Evolutionary conservation across 2,113 vertebrate genomes (phyloP).

Genomic region (Conger conger): DNA sequence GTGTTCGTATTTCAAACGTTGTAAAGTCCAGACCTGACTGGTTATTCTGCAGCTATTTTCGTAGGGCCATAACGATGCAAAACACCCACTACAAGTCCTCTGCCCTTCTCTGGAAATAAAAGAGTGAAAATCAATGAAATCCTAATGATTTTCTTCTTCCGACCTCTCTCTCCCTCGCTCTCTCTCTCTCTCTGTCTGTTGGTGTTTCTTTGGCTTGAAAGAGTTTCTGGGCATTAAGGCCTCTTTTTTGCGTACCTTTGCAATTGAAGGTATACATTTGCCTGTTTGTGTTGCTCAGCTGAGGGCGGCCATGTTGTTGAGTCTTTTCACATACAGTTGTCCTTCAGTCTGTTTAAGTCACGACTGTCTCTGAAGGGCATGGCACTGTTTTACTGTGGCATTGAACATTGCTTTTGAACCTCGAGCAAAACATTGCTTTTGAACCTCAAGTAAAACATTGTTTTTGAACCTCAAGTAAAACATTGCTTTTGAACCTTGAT

Average conservation of each 20-base stretch:
- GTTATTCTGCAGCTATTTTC: not conserved
- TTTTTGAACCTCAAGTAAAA: too few relatives aligned
- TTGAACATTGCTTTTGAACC: not conserved
- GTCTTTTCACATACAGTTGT: not conserved
- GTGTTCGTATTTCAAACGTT: not conserved
- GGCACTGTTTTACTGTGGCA: too few relatives aligned
- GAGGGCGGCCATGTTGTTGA: not conserved
- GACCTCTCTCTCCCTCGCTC: not conserved
- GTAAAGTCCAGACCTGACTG: not conserved
- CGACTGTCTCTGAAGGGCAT: too few relatives aligned
- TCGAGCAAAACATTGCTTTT: too few relatives aligned
- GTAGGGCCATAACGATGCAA: not conserved
- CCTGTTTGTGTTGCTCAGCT: not conserved
- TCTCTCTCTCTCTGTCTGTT: not conserved
- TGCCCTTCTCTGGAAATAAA: not conserved
- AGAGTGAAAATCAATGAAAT: not conserved
- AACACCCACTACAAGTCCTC: not conserved
- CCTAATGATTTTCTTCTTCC: not conserved
- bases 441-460: too few relatives aligned
- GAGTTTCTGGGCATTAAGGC: not conserved
- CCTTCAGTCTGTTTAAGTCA: not conserved
- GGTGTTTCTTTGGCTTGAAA: not conserved
- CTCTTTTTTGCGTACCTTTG: not conserved
- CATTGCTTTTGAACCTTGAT: not conserved
- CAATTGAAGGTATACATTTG: not conserved